Evolutionary conservation across 2,113 vertebrate genomes (phyloP).

Genomic region (Jacana jacana): DNA sequence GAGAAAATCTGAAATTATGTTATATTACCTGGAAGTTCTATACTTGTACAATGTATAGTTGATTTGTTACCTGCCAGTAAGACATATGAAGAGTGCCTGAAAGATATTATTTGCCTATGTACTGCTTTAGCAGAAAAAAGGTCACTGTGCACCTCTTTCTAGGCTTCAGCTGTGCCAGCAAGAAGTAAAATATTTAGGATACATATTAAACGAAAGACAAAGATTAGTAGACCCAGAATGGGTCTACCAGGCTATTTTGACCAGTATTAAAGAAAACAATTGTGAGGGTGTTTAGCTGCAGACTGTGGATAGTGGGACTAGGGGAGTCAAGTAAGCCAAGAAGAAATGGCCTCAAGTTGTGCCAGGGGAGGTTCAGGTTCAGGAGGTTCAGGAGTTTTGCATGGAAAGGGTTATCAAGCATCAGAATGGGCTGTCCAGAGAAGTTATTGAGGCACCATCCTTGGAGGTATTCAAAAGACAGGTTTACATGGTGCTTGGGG

Average conservation of each 20-base stretch:
- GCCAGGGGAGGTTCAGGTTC: too few species aligned
- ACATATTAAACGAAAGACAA: background rate
- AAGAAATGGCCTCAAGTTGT: too few species aligned
- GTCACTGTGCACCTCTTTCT: background rate
- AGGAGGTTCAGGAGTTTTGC: too few species aligned
- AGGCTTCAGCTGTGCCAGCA: background rate
- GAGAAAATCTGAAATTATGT: background rate
- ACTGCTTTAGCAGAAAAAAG: background rate
- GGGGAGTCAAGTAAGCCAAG: background rate
- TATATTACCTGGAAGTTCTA: background rate
- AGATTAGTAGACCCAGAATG: background rate
- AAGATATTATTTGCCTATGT: background rate
- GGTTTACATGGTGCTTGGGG: too few species aligned
- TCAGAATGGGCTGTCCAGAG: too few species aligned
- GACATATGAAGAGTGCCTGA: background rate
- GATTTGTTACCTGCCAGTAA: background rate
- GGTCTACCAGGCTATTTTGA: background rate
- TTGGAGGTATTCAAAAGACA: too few species aligned
- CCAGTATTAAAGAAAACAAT: background rate
- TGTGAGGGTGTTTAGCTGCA: background rate
- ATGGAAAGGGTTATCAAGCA: too few species aligned
- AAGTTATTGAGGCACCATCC: too few species aligned
- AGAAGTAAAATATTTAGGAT: background rate
- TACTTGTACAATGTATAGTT: background rate
- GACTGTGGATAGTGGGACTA: background rate